phyloP scores from a whole-genome alignment of 2,113 vertebrate species.

The Crocuta crocuta region DNA sequence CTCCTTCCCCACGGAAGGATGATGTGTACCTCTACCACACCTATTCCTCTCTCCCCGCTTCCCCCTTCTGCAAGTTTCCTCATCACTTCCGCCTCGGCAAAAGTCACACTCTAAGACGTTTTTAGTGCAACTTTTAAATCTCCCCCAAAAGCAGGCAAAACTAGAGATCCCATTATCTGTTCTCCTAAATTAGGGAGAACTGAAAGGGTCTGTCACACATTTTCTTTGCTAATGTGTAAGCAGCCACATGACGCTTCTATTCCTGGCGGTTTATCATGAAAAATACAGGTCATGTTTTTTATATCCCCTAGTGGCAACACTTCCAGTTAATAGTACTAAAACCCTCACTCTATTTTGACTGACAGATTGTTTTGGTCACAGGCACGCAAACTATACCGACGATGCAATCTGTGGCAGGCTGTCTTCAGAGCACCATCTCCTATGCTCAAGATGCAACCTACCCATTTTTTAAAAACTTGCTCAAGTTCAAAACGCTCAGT shows the following conservation, averaged over 20 bases:
- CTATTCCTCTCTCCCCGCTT: too few relatives aligned
- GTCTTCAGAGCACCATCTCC: not conserved
- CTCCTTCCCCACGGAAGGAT: not conserved
- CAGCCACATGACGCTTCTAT: not conserved
- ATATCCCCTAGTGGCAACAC: not conserved
- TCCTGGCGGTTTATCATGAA: conserved; percentile 26
- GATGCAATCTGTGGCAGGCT: not conserved
- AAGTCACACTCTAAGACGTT: not conserved
- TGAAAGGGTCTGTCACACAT: not conserved
- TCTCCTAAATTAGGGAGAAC: conserved; percentile 16
- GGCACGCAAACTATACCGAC: not conserved
- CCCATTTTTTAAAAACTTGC: not conserved
- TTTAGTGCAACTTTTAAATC: conserved; percentile 2
- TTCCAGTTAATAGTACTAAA: not conserved
- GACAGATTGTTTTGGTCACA: not conserved
- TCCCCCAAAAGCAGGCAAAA: not conserved
- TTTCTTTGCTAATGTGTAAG: not conserved
- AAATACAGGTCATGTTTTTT: not conserved
- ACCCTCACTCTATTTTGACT: not conserved
- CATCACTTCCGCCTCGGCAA: not conserved
- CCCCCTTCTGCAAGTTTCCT: not conserved
- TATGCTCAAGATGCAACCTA: not conserved
- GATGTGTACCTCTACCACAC: fast-evolving
- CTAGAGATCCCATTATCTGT: not conserved
- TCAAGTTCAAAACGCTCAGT: not conserved